These are phyloP conservation scores for Eudemis profundana DNA, from an alignment of 2,888 invertebrate genomes.

Conservation along the genomic window DNA sequence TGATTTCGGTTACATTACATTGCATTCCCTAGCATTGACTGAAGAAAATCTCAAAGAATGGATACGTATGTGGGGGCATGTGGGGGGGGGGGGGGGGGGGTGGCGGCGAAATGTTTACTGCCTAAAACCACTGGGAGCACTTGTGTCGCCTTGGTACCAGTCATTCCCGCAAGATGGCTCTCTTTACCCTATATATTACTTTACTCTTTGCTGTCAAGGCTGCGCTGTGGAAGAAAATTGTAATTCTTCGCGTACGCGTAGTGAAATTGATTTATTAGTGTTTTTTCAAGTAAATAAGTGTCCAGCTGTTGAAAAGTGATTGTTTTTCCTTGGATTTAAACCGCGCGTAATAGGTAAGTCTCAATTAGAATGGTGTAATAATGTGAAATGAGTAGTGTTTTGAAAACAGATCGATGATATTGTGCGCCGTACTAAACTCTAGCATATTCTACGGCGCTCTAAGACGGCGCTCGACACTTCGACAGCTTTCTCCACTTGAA, in stretches of 20 bases:
- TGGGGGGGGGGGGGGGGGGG: no score
- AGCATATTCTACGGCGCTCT: conserved; percentile 47
- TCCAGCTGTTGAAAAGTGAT: neutral
- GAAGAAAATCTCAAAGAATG: neutral
- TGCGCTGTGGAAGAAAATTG: conserved; percentile 6
- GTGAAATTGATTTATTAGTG: conserved; percentile 24
- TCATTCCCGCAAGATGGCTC: no score
- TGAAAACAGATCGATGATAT: conserved; percentile 65
- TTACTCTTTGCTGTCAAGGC: neutral
- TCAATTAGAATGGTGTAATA: conserved; percentile 26
- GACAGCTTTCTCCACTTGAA: conserved; percentile 43
- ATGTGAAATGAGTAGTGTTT: conserved; percentile 44
- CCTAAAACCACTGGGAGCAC: no score
- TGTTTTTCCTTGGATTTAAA: conserved; percentile 12
- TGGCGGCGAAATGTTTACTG: no score
- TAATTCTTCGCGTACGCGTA: neutral
- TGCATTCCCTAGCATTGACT: no score
- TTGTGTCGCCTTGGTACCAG: no score
- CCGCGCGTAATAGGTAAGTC: conserved; percentile 14
- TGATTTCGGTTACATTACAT: no score
- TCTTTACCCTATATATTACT: no score
- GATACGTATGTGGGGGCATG: no score
- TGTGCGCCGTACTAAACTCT: conserved; percentile 59
- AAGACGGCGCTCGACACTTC: no score
- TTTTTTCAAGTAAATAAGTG: conserved; percentile 15